Base-by-base conservation (phyloP, 1,140 invertebrate genomes). In the Drosophila nigrodunni region DNA sequence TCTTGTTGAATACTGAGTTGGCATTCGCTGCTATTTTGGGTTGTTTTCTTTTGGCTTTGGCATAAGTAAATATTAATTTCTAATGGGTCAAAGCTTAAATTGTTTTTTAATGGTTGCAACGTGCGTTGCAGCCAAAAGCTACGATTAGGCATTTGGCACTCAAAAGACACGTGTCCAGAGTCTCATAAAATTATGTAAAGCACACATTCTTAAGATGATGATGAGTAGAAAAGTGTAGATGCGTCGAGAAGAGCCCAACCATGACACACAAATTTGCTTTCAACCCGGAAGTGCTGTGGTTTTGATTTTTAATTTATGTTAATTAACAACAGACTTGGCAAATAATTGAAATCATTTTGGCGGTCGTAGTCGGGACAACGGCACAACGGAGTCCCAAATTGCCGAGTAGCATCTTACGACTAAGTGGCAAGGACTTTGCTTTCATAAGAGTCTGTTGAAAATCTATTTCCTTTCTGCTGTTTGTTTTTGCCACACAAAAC, bases 241-340 rank as follows among this genome's bases (percentile, higher is more conserved):
- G 34, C 43, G 57, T 7, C 3, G 0, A 30, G 25, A 30, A 30
- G 25, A 30, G 6, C 41, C 39, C 57, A 59, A 30, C 41, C 55
- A 44, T 30, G 41, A 3, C 49, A 15, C 65, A 39, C 44, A 61
- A 62, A 21, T 44, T 46, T 55, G 49, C 64, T 67, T 54, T 78
- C 71, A 68, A 73, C 82, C 50, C 25, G 25, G 58, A 61, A 46
- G 54, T 59, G 55, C 47, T 66, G 74, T 73, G 61, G 64, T 68
- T 88, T 87, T 87, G 77, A 83, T 88, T 88, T 87, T 88, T 83
- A 82, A 88, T 88, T 88, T 89, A 88, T 88, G 83, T 77, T 88
- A 89, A 88, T 88, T 89, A 89, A 80, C 74, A 76, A 57, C 61
- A 52, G 43, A 82, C 74, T 77, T 39, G 41, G 52, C 74, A 75